phyloP scores from a whole-genome alignment of 1,140 invertebrate genomes.

The Cherax destructor region DNA sequence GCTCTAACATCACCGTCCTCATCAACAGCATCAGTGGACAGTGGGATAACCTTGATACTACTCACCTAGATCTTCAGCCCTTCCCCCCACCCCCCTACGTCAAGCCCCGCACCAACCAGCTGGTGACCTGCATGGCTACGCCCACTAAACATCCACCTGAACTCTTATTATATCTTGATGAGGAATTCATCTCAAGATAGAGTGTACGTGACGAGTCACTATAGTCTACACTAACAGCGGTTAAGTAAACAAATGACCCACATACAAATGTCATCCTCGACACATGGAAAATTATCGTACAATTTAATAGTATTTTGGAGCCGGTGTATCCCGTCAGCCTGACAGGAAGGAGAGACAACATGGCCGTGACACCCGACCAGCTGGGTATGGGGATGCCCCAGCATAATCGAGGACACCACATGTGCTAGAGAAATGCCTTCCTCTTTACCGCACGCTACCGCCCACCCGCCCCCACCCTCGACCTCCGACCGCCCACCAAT shows the following conservation, averaged over 20 bases:
- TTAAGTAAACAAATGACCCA: no score
- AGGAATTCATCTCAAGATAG: background rate
- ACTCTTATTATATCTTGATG: background rate
- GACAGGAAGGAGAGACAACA: background rate
- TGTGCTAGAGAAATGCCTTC: background rate
- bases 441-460: no score
- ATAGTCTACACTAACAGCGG: no score
- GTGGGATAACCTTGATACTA: slow-evolving; percentile 6
- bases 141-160: background rate
- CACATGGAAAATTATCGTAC: background rate
- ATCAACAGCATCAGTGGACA: background rate
- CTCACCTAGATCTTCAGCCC: slow-evolving; percentile 12
- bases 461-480: no score
- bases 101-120: background rate
- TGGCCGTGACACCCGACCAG: background rate
- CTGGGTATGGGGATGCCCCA: background rate
- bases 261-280: background rate
- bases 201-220: background rate
- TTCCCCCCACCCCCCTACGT: no score
- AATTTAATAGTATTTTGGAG: background rate
- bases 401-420: slow-evolving; percentile 2
- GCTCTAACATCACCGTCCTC: background rate
- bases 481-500: background rate
- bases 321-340: no score
- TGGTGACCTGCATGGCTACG: background rate